Base-by-base conservation (phyloP, 1,140 invertebrate species). In the Charaxes varanes region DNA sequence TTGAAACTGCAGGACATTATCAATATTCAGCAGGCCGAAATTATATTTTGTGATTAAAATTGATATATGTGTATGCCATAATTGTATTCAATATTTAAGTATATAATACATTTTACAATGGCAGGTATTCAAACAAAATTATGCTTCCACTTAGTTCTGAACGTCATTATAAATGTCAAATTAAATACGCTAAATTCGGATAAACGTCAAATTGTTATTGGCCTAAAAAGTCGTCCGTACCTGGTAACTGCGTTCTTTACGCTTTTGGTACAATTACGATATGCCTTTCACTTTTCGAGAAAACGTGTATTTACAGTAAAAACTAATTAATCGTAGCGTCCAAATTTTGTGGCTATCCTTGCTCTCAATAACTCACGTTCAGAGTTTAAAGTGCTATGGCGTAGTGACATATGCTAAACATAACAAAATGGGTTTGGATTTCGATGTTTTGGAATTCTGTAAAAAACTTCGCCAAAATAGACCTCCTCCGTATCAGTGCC, bases 381-480 rank as follows among this genome's bases (percentile, higher is more conserved):
- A n/a, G n/a, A n/a, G n/a, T n/a, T n/a, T n/a, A n/a, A n/a, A 31
- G 14, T 40, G 36, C 23, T 13, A 50, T 50, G 47, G 19, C 16
- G 10, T 27, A 28, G n/a, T 47, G 16, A 26, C 17, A 6, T 30
- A 15, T 28, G 8, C 22, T 37, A 41, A 41, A 35, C 26, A 28
- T 6, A 30, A 18, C 6, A 42, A 65, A 78, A 92, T 92, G 90
- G 90, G 89, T 42, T 80, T 92, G 26, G 90, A 94, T 77, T 94
- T 94, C 85, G 93, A 95, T 87, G 90, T 94, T 41, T 86, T 92
- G 56, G 91, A 92, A 67, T 95, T 93, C 83, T 93, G 92, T 66
- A 90, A 92, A 60, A 93, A 94, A 78, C 85, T 94, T 44, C 87
- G 90, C 47, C 89, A 89, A 50, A 90, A 93, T 42, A 92, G 89